phyloP scores from a whole-genome alignment of 2,888 invertebrate genomes.

The Drosophila formosana region DNA sequence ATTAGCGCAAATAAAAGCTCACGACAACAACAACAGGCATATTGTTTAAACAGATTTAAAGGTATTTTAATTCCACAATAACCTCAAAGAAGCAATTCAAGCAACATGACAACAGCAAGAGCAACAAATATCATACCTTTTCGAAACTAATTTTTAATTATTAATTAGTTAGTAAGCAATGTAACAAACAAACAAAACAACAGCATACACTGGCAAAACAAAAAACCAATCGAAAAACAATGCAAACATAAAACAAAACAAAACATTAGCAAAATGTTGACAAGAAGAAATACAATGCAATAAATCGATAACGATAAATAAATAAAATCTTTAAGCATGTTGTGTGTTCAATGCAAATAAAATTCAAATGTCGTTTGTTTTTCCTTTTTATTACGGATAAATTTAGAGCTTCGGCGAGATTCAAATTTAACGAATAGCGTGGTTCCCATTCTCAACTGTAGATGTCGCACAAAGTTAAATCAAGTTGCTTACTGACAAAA shows the following conservation, averaged over 20 bases:
- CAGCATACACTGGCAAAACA: conserved; percentile 37
- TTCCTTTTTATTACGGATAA: not conserved
- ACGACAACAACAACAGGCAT: conserved; percentile 23
- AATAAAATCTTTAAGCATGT: conserved; percentile 79
- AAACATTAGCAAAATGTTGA: conserved; percentile 51
- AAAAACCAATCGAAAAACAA: conserved; percentile 41
- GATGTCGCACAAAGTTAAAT: conserved; percentile 26
- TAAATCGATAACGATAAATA: conserved; percentile 77
- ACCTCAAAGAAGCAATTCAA: conserved; percentile 39
- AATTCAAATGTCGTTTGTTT: conserved; percentile 19
- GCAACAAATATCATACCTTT: conserved; percentile 48
- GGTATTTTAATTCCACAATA: conserved; percentile 36
- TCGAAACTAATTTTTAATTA: conserved; percentile 64
- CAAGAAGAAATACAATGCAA: conserved; percentile 68
- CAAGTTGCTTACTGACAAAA: conserved; percentile 19
- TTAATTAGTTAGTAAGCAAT: conserved; percentile 75
- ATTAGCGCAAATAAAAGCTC: conserved; percentile 14
- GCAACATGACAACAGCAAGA: conserved; percentile 26
- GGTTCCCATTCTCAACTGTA: conserved; percentile 12
- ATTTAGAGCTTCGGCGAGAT: not conserved
- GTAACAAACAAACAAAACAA: conserved; percentile 29
- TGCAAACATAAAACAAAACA: conserved; percentile 50
- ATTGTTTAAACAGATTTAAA: conserved; percentile 40
- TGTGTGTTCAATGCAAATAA: conserved; percentile 78
- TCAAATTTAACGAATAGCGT: not conserved